Base-by-base conservation (phyloP, 2,113 vertebrate species). In the Naja naja region DNA sequence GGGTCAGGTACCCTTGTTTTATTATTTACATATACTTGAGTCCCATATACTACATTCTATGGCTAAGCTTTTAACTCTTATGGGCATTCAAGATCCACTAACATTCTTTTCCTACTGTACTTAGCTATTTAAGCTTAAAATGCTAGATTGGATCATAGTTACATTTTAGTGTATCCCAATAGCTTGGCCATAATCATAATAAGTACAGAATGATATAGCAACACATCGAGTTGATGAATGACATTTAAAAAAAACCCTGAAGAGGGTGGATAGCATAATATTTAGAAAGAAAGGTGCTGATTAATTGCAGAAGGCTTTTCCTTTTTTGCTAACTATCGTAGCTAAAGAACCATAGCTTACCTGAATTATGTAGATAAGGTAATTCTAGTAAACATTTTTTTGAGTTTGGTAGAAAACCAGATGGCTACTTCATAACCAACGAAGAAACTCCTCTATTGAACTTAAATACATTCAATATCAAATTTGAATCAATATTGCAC, bases 401-500 rank as follows among this genome's bases (percentile, higher is more conserved):
- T 96, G 89, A 54, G 81, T 92, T 95, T 95, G 95, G 95, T 90
- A 96, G 93, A 96, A 97, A 96, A 95, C 60, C 94, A 93, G 54
- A 94, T 54, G 93, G 92, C 95, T 95, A 94, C 93, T 96, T 97
- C 94, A 88, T 95, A 97, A 96, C 96, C 96, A 96, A 90, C 94
- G 94, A 96, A 96, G 92, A 93, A 95, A 94, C 94, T 96, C 95
- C 91, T 95, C 89, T 88, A 92, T 94, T 95, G 93, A 95, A 97
- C 95, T 93, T 95, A 96, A 95, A 96, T 97, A 97, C 94, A 94
- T 92, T 96, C 96, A 96, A 95, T 96, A 96, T 92, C 96, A 95
- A 96, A 96, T 94, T 87, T 97, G 94, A 95, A 96, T 96, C 95
- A 94, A 97, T 98, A 98, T 98, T 98, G 97, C 98, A 98, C 98